Evolutionary conservation across 2,797 vertebrate genomes (phyloP), one percentile per base, ranked within the genome.

Genomic region (Neosalanx taihuensis): DNA sequence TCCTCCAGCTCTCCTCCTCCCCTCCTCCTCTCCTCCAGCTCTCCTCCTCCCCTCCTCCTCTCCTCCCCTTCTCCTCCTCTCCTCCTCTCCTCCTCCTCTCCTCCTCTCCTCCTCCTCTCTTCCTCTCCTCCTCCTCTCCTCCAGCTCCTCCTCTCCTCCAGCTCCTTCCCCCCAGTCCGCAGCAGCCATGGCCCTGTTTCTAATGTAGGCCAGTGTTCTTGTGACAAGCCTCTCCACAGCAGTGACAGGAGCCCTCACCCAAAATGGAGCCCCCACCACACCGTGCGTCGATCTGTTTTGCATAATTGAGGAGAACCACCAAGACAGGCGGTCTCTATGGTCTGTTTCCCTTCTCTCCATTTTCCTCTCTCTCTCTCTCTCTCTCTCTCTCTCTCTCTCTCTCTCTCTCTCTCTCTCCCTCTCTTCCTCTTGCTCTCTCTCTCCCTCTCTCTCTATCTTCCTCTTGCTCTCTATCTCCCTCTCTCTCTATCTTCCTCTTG

Each of bases 281-380:
- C 66, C 20, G 30, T 56, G 23, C 58, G 26, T 30, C 26, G n/a
- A 15, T 17, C 51, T 67, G 37, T 61, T 69, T 53, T 51, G 37
- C 57, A 68, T 68, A 53, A 73, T 69, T 31, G 20, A 26, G 58
- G 26, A 60, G 58, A 29, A 23, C 58, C 58, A 29, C 23, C 23
- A 60, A 63, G 66, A 73, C 51, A 4, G 31, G 31, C 20, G 41
- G 30, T 53, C 67, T 67, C 51, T 15, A 30, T 10, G 41, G 30
- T 73, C 66, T 0, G 33, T 37, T 63, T 74, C 33, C 63, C 30
- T 64, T 64, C 59, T 60, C 23, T 26, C 23, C 1, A 26, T 26
- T 1, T 26, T 26, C 23, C 23, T 26, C 23, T 26, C 23, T 1
- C 23, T 1, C 23, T 26, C 23, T 26, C 23, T 26, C 23, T 26